Percentiles rank a stretch among this genome's conserved stretches.
Evolutionary conservation across 2,888 invertebrate genomes (phyloP).

Genomic region (Callinectes sapidus): DNA sequence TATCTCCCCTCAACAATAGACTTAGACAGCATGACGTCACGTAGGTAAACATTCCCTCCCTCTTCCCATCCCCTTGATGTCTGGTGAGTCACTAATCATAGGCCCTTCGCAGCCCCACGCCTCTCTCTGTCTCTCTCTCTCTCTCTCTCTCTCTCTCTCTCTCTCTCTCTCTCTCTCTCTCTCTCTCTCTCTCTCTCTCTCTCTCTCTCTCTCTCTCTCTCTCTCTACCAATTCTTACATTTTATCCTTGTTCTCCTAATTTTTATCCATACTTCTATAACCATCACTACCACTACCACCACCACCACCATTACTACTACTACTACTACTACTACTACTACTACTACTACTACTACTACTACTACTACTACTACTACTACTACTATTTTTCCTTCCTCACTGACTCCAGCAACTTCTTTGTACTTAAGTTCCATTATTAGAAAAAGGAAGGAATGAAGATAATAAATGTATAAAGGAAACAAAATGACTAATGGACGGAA

Average conservation of each 20-base stretch:
- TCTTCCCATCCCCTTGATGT: not conserved
- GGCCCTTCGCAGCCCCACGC: not conserved
- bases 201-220: constrained; percentile 37
- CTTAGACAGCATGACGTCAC: not conserved
- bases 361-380: too few relatives aligned
- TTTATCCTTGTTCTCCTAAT: not conserved
- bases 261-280: not conserved
- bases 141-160: constrained; percentile 37
- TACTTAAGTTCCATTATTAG: not conserved
- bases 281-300: too few relatives aligned
- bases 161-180: constrained; percentile 15
- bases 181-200: constrained; percentile 26
- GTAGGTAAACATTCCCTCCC: not conserved
- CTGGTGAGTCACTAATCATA: not conserved
- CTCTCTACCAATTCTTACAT: not conserved
- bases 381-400: not conserved
- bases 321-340: too few relatives aligned
- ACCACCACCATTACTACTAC: not conserved
- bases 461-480: not conserved
- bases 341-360: too few relatives aligned
- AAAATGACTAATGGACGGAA: not conserved
- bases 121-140: constrained; percentile 2
- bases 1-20: not conserved
- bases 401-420: not conserved
- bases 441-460: not conserved